Evolutionary conservation across 2,797 vertebrate genomes (phyloP), one percentile per base, ranked within the genome.

Genomic region (Periparus ater): DNA sequence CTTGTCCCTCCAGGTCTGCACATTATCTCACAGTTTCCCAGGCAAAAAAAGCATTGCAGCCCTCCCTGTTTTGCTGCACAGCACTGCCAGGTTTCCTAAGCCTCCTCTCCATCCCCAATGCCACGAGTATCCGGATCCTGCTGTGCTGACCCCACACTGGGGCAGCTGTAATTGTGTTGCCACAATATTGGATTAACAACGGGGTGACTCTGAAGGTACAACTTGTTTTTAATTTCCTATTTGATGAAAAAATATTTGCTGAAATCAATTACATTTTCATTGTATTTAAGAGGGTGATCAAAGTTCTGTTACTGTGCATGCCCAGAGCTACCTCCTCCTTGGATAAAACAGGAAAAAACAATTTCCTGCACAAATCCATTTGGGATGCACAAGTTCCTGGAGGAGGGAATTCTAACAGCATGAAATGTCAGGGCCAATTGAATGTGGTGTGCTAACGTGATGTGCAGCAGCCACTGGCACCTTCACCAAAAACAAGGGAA

Each of bases 161-260:
- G 66, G 22, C 79, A 88, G 65, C 74, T 71, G 19, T 92, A 90
- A 76, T 82, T 86, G 73, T 95, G 89, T 91, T 94, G 89, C 91
- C 96, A 90, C 89, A 94, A 96, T n/a, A 96, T 9, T 79, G 88
- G 89, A 88, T 93, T 92, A 94, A 78, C 50, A 85, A 22, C 53
- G 26, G 3, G 1, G 50, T 17, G 10, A 34, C 22, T 86, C 62
- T 84, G 85, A 85, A 86, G 62, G 66, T 79, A 73, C 60, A 63
- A 36, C 51, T 73, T 10, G 3, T 58, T 87, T 94, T 85, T 32
- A 42, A 86, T 87, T 93, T 90, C 74, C 74, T 65, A 51, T 57
- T 54, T 67, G n/a, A 62, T 80, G 36, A 67, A 82, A 84, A 83
- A 84, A 32, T 1, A 61, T 58, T 55, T 63, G 20, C 85, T 88